Evolutionary conservation across 2,113 vertebrate species (phyloP).

Genomic region (Podiceps cristatus): DNA sequence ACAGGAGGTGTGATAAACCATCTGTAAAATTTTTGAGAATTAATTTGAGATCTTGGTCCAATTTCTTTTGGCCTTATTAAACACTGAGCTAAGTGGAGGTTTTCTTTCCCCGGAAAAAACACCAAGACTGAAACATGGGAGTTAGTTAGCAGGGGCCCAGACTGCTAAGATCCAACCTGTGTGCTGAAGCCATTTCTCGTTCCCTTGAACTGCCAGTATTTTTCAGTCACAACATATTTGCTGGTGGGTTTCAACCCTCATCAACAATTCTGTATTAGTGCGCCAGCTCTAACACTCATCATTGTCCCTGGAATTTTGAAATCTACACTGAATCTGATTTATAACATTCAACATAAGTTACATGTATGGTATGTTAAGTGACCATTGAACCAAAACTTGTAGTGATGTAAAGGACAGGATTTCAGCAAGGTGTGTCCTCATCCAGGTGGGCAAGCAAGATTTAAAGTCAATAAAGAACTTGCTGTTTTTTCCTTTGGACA

Average conservation of each 20-base stretch:
- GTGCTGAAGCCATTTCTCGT: neutral
- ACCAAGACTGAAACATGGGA: neutral
- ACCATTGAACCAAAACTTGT: neutral
- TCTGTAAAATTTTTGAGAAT: constrained; percentile 50
- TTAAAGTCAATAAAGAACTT: neutral
- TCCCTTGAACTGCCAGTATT: neutral
- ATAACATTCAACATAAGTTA: neutral
- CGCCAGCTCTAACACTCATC: neutral
- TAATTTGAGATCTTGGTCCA: constrained; percentile 19
- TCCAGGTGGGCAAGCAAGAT: neutral
- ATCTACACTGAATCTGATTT: neutral
- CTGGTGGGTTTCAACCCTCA: neutral
- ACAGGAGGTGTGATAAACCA: constrained; percentile 47
- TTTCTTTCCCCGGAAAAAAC: neutral
- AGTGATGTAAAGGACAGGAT: neutral
- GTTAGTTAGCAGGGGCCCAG: neutral
- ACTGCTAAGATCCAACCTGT: neutral
- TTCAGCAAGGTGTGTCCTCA: neutral
- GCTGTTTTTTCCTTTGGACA: neutral
- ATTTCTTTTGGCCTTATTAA: constrained; percentile 25
- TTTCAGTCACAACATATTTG: neutral
- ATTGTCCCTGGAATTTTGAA: neutral
- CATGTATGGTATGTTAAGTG: neutral
- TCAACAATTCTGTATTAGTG: neutral
- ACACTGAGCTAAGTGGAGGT: neutral